Percentiles rank a stretch among this genome's conserved stretches.
phyloP scores from a whole-genome alignment of 2,113 vertebrate genomes.

The Carlito syrichta region DNA sequence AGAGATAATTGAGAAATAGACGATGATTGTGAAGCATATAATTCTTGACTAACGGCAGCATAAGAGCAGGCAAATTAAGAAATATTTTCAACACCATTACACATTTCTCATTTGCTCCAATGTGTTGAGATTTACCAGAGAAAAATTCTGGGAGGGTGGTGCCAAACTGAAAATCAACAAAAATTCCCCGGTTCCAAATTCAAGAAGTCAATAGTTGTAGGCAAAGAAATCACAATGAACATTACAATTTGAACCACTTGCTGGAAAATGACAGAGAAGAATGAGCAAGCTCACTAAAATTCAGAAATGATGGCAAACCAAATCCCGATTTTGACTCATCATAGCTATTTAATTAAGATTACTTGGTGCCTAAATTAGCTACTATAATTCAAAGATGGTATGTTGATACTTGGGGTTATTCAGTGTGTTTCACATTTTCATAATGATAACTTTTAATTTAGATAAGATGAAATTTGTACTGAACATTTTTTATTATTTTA shows the following conservation, averaged over 20 bases:
- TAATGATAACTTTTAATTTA: not conserved
- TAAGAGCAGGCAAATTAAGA: constrained; percentile 20
- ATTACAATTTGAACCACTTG: not conserved
- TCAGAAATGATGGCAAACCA: not conserved
- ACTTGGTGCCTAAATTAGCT: not conserved
- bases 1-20: constrained; percentile 27
- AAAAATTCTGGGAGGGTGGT: not conserved
- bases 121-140: not conserved
- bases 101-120: constrained; percentile 20
- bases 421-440: not conserved
- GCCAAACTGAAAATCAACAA: constrained; percentile 19
- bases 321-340: not conserved
- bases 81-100: constrained; percentile 41
- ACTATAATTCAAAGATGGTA: not conserved
- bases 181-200: not conserved
- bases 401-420: not conserved
- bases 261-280: not conserved
- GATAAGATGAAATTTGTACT: not conserved
- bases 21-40: constrained; percentile 11
- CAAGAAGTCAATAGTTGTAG: not conserved
- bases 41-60: constrained; percentile 19
- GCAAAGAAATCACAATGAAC: not conserved
- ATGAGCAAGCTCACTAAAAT: not conserved
- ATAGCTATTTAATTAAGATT: not conserved
- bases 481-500: not conserved